Percentiles rank a stretch among this genome's conserved stretches.
These are phyloP conservation scores for Cairina moschata DNA, from an alignment of 2,113 vertebrate species.

Conservation along the genomic window DNA sequence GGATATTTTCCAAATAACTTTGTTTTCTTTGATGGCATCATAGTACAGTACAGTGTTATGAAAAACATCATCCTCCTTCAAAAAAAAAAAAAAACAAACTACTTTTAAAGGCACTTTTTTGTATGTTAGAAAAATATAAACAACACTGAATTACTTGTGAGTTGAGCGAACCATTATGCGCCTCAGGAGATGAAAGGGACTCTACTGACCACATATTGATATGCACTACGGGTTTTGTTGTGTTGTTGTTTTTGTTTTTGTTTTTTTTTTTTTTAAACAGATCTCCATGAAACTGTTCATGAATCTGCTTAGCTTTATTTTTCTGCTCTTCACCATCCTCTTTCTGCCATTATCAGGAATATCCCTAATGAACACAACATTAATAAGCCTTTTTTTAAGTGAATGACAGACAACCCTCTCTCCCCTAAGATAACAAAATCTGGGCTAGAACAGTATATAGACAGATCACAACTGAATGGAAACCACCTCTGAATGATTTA, in stretches of 20 bases:
- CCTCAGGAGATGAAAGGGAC: background rate
- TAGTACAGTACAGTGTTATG: background rate
- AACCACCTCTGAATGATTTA: constrained; percentile 25
- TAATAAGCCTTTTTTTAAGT: background rate
- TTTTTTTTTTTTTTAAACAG: background rate
- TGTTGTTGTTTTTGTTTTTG: no score
- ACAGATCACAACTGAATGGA: fast-evolving
- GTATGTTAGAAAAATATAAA: background rate
- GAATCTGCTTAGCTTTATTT: background rate
- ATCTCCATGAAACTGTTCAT: fast-evolving
- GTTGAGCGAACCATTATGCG: background rate
- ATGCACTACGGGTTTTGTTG: background rate
- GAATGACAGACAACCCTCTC: background rate
- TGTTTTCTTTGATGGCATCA: background rate
- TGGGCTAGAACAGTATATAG: background rate
- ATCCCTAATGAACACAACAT: background rate
- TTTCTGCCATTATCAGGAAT: background rate
- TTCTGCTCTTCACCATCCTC: background rate
- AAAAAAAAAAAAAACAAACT: background rate
- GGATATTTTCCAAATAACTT: background rate
- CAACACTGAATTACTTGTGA: background rate
- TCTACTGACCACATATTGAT: fast-evolving
- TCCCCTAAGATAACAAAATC: background rate
- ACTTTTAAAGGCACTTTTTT: background rate
- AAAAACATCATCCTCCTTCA: background rate